Base-by-base conservation (phyloP, 2,888 invertebrate genomes). In the Pogonocherus hispidulus region DNA sequence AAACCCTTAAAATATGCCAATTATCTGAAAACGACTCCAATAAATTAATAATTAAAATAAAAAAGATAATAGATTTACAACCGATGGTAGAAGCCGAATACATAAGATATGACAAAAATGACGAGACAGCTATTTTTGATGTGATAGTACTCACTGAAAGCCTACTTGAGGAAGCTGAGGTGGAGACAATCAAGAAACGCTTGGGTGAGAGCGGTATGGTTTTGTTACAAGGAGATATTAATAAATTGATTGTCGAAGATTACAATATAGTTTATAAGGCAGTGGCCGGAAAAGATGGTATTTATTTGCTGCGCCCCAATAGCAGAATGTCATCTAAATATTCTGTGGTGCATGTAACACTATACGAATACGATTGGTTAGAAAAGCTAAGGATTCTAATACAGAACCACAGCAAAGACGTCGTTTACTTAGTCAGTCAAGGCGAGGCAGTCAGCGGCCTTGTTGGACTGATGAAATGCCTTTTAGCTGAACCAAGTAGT, bases 301-400 rank as follows among this genome's bases (percentile, higher is more conserved):
- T 70, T 2, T 66, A 63, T 22, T 47, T 72, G 14, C 19, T 72
- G 19, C 20, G 66, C 1, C 63, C 66, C 2, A 8, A 11, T 8
- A 37, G 8, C 2, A 41, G 64, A 4, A 52, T 70, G 14, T 66
- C 69, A 16, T 52, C 47, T 2, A 68, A 69, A 14, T 70, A 70
- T 27, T 60, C 51, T 1, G 62, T 70, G 8, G 49, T 72, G 4
- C 63, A 70, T 16, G 37, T 72, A 1, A 49, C 56, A 14, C 70
- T 66, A 37, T 27, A 67, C 3, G 66, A 75, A 16, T 76, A 75
- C 32, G 63, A 63, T 16, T 78, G 78, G 76, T 16, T 78, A 27
- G 70, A 72, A 35, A 87, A 92, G 3, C 41, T 75, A 0, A 70
- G 72, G 47, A 19, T 37, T 32, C 16, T 67, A 4, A 19, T 65